These are phyloP conservation scores for Melanargia galathea DNA, from an alignment of 2,888 invertebrate species.

Conservation along the genomic window DNA sequence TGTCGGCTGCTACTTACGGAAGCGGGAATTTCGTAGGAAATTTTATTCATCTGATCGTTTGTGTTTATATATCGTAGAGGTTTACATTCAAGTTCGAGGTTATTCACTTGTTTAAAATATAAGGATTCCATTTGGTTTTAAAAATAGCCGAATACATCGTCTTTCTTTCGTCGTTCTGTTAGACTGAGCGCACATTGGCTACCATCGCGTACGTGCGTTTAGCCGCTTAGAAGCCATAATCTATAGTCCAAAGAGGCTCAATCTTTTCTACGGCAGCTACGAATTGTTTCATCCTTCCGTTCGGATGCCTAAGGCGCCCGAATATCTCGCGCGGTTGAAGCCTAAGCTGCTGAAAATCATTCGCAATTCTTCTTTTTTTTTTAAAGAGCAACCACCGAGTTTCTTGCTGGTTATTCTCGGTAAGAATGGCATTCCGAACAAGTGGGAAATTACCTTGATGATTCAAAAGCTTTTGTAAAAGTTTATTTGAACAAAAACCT, in stretches of 20 bases:
- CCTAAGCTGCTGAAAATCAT: too few relatives aligned
- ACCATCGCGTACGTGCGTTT: too few relatives aligned
- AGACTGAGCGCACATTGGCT: neutral
- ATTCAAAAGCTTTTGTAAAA: too few relatives aligned
- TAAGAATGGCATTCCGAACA: too few relatives aligned
- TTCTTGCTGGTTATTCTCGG: too few relatives aligned
- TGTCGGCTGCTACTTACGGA: conserved; percentile 61
- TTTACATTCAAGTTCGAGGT: conserved; percentile 76
- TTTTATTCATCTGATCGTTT: conserved; percentile 62
- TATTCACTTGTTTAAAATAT: conserved; percentile 47
- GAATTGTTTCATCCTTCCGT: neutral
- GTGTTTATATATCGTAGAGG: conserved; percentile 64
- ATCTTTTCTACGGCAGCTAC: neutral
- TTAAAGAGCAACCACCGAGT: too few relatives aligned
- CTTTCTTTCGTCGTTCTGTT: neutral
- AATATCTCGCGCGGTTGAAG: neutral
- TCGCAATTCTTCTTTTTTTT: too few relatives aligned
- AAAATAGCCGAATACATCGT: conserved; percentile 7
- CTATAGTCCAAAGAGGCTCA: neutral
- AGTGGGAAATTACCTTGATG: too few relatives aligned
- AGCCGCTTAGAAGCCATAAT: neutral
- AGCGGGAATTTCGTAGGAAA: conserved; percentile 64
- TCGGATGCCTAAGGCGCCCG: neutral
- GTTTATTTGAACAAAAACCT: too few relatives aligned
- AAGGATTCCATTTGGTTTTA: conserved; percentile 8